Conservation (phyloP, 2,888 invertebrate species). For the Endotricha flammealis region DNA sequence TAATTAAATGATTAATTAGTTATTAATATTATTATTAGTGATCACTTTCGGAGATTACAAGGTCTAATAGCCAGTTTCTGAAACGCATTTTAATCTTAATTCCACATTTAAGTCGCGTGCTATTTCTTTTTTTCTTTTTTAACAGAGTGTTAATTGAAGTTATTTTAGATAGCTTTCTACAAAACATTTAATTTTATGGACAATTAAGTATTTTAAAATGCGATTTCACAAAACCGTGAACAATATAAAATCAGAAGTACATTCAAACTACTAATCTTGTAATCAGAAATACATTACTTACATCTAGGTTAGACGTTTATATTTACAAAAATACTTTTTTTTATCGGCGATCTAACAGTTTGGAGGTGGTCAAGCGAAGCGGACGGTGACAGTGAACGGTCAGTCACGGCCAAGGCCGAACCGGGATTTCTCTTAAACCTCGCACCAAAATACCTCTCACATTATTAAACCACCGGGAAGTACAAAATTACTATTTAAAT, state of each 20-base stretch:
- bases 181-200: too few species aligned
- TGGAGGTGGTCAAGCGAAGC: slow-evolving; percentile 55
- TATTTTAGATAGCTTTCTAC: too few species aligned
- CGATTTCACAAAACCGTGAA: too few species aligned
- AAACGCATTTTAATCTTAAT: too few species aligned
- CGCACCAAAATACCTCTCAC: slow-evolving; percentile 40
- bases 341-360: slow-evolving; percentile 35
- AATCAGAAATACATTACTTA: not conserved
- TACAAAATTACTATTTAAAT: slow-evolving; percentile 11
- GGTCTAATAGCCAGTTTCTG: too few species aligned
- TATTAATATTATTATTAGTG: too few species aligned
- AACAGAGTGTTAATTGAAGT: too few species aligned
- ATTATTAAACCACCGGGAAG: slow-evolving; percentile 27
- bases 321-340: slow-evolving; percentile 12
- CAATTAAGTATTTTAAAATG: too few species aligned
- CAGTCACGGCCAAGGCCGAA: slow-evolving; percentile 73
- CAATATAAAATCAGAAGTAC: not conserved
- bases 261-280: not conserved
- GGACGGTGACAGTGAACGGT: slow-evolving; percentile 58
- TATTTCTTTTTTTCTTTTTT: too few species aligned
- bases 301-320: slow-evolving; percentile 12
- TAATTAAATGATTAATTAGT: too few species aligned
- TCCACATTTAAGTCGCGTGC: too few species aligned
- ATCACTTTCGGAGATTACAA: too few species aligned
- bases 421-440: slow-evolving; percentile 38